A percentile compares a stretch with the other conserved stretches of the same genome.
These are phyloP conservation scores for Nomada fucata DNA, from an alignment of 2,888 invertebrate genomes.

Conservation along the genomic window DNA sequence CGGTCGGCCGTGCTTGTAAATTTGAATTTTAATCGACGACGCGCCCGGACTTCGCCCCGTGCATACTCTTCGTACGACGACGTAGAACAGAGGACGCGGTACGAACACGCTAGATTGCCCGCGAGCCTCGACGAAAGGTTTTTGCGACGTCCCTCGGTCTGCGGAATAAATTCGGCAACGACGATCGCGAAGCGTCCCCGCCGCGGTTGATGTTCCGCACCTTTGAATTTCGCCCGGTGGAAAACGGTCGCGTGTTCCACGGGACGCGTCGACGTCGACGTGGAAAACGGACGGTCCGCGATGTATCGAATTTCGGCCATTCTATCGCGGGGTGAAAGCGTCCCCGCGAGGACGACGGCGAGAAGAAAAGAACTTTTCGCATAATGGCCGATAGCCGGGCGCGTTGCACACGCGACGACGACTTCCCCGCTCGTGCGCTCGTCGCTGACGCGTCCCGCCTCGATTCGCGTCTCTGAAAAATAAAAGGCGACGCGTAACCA, in stretches of 20 bases:
- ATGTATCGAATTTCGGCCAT: constrained; percentile 36
- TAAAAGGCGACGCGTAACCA: constrained; percentile 35
- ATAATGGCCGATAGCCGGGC: constrained; percentile 35
- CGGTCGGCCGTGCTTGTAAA: constrained; percentile 27
- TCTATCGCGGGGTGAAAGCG: constrained; percentile 16
- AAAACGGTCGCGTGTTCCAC: not conserved
- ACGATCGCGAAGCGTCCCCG: constrained; percentile 15
- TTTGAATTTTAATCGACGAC: constrained; percentile 59
- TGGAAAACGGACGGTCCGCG: not conserved
- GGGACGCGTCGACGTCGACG: constrained; percentile 19
- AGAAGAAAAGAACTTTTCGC: constrained; percentile 19
- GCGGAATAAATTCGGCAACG: constrained; percentile 12
- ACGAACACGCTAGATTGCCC: too few relatives aligned
- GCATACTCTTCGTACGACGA: too few relatives aligned
- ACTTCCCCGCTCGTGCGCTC: not conserved
- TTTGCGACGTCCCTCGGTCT: not conserved
- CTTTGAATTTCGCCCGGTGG: constrained; percentile 18
- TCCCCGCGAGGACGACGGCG: not conserved
- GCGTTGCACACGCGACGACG: not conserved
- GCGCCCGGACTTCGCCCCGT: not conserved
- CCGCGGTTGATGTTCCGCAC: constrained; percentile 31
- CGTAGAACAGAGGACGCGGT: not conserved
- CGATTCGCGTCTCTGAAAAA: constrained; percentile 26
- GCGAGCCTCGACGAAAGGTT: not conserved
- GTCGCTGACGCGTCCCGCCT: constrained; percentile 13